phyloP scores from a whole-genome alignment of 2,888 invertebrate species.

The Phoenoteleia sp. region DNA sequence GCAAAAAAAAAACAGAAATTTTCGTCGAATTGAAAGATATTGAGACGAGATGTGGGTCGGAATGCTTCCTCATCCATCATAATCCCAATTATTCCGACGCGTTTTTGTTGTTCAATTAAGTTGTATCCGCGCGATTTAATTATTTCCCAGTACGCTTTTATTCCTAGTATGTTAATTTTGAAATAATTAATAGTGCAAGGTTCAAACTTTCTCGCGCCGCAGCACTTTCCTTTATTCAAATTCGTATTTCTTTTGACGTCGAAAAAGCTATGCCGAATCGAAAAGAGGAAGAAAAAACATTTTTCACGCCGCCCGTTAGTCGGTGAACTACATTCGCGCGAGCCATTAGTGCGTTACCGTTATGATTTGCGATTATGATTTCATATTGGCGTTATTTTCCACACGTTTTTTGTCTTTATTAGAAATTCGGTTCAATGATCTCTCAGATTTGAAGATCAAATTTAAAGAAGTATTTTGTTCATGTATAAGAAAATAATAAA shows the following conservation, averaged over 20 bases:
- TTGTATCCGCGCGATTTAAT: slow-evolving; percentile 27
- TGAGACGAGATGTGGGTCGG: too few species aligned
- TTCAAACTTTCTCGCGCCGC: slow-evolving; percentile 66
- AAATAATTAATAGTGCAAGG: slow-evolving; percentile 70
- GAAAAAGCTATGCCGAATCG: slow-evolving; percentile 34
- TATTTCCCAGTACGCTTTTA: slow-evolving; percentile 8
- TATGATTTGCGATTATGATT: slow-evolving; percentile 59
- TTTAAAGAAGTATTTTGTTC: too few species aligned
- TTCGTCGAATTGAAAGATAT: neutral
- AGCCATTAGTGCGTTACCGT: slow-evolving; percentile 46
- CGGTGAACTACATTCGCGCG: slow-evolving; percentile 54
- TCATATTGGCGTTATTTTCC: slow-evolving; percentile 18
- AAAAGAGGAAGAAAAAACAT: slow-evolving; percentile 23
- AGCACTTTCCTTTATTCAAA: slow-evolving; percentile 72
- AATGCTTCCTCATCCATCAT: slow-evolving; percentile 16
- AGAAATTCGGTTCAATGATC: neutral
- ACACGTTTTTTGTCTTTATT: neutral
- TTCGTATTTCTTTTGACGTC: slow-evolving; percentile 52
- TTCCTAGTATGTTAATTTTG: slow-evolving; percentile 57
- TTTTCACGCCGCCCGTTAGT: slow-evolving; percentile 47
- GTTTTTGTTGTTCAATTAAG: slow-evolving; percentile 17
- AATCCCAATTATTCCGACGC: neutral
- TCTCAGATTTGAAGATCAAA: too few species aligned
- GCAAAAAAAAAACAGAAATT: neutral
- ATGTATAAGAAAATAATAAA: too few species aligned